phyloP scores from a whole-genome alignment of 2,113 vertebrate species.

The Epinephelus moara region DNA sequence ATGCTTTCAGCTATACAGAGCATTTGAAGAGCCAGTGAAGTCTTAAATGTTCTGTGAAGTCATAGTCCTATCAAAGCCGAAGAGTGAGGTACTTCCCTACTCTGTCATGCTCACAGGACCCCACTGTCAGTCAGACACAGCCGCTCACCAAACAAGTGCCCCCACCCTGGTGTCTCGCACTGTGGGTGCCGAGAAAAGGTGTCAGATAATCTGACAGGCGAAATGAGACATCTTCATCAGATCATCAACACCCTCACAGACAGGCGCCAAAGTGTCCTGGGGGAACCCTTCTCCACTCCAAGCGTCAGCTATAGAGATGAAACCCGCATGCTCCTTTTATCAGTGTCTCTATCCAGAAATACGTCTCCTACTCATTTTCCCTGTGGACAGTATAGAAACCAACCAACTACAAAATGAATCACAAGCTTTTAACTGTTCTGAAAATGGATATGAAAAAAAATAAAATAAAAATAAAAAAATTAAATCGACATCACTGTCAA shows the following conservation, averaged over 20 bases:
- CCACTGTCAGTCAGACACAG: slow-evolving; percentile 74
- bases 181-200: slow-evolving; percentile 57
- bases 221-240: slow-evolving; percentile 81
- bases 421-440: background rate
- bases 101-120: slow-evolving; percentile 67
- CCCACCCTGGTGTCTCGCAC: slow-evolving; percentile 60
- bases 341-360: slow-evolving; percentile 10
- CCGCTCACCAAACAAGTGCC: slow-evolving; percentile 52
- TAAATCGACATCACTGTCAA: background rate
- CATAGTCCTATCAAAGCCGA: slow-evolving; percentile 63
- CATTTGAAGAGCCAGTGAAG: slow-evolving; percentile 32
- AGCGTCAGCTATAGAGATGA: slow-evolving; percentile 42
- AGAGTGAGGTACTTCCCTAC: slow-evolving; percentile 52
- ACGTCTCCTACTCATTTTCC: slow-evolving; percentile 10
- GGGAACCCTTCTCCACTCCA: slow-evolving; percentile 46
- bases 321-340: slow-evolving; percentile 42
- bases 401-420: slow-evolving; percentile 9
- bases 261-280: slow-evolving; percentile 68
- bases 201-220: slow-evolving; percentile 74
- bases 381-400: slow-evolving; percentile 9
- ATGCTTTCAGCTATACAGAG: slow-evolving; percentile 20
- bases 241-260: slow-evolving; percentile 74
- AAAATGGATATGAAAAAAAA: background rate
- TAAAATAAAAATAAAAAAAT: background rate
- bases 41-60: slow-evolving; percentile 9